A percentile compares a stretch with the other conserved stretches of the same genome.
Evolutionary conservation across 2,888 invertebrate genomes (phyloP).

Genomic region (Acanthacorydalis orientalis): DNA sequence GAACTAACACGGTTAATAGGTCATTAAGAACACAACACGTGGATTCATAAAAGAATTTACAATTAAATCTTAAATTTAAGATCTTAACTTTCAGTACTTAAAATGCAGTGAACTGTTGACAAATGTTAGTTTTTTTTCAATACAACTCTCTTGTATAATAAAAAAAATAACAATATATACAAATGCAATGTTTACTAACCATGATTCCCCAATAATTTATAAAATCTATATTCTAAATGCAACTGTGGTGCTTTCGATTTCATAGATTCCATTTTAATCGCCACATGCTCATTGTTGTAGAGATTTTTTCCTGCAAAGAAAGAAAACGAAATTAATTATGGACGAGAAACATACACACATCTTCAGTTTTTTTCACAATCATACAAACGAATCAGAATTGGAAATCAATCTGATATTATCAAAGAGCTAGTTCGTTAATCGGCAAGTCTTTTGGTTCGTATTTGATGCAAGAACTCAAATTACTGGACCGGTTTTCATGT

Average conservation of each 20-base stretch:
- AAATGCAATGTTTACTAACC: constrained; percentile 43
- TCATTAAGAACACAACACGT: no score
- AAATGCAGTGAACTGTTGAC: no score
- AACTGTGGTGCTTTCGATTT: constrained; percentile 99
- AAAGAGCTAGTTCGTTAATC: no score
- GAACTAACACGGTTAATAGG: no score
- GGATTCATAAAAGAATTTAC: no score
- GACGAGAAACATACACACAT: neutral
- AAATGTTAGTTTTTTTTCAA: no score
- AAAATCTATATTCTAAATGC: constrained; percentile 99
- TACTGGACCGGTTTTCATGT: no score
- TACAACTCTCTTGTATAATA: no score
- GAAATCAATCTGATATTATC: neutral
- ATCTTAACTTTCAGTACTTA: neutral
- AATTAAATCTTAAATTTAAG: neutral
- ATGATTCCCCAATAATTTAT: constrained; percentile 95
- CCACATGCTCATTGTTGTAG: constrained; percentile 99
- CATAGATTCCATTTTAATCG: constrained; percentile 99
- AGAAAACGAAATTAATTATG: constrained; percentile 10
- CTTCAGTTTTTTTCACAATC: neutral
- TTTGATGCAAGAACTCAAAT: no score
- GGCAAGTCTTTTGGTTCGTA: no score
- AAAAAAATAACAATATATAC: neutral
- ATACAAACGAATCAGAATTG: neutral
- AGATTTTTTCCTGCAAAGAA: constrained; percentile 88